Evolutionary conservation across 2,113 vertebrate species (phyloP), one percentile per base, ranked within the genome.

Genomic region (Rhegmatorhina hoffmannsi): DNA sequence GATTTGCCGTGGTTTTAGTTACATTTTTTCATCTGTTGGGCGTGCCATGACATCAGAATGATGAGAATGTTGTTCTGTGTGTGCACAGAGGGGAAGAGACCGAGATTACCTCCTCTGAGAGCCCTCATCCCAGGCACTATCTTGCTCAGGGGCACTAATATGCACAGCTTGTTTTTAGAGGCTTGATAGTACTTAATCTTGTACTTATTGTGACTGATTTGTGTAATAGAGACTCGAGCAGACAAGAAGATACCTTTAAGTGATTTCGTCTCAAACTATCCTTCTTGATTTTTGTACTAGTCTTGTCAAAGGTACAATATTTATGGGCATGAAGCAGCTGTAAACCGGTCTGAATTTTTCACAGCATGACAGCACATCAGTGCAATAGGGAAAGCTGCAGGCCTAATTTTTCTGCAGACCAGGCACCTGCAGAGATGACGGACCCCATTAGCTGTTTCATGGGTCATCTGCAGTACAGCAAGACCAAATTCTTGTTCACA

Each of bases 41-140:
- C 6, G 5, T 88, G 74, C 50, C 4, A 1, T 91, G 92, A 94
- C 80, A 94, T 93, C 83, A 86, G 92, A 58, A 34, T 3, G 74
- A 82, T 84, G 75, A 74, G 92, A 40, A 40, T 34, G 58, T 72
- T 59, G 49, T 13, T 80, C 18, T 82, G 34, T 69, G 64, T 87
- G 87, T 70, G 76, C 79, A 49, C 47, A 20, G 84, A 46, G 59
- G 40, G 33, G 44, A 72, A 68, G 19, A 50, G n/a, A 43, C 20
- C 1, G 6, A 44, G 36, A 16, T 91, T 29, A 50, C 66, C 60
- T 84, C 38, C 66, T 56, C 53, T 16, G 49, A 59, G 40, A 87
- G 52, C 34, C 10, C 76, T 85, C 36, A 11, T 31, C 26, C 50
- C 6, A 7, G 47, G 7, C 0, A 0, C 33, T 67, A 28, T 28